phyloP scores from a whole-genome alignment of 2,113 vertebrate genomes.

The Phrynocephalus versicolor region DNA sequence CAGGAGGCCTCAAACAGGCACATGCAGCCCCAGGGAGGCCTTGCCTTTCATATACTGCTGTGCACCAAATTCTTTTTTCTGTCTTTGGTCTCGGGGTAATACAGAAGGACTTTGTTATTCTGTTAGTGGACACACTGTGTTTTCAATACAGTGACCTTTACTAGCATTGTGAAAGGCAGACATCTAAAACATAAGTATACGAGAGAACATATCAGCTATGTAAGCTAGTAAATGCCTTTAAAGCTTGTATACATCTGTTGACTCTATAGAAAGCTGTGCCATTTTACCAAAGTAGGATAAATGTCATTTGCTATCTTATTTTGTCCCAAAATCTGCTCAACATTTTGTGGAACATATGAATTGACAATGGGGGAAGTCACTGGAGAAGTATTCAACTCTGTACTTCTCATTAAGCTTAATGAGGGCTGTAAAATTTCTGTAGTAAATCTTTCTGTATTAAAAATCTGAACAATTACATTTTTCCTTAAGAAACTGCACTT shows the following conservation, averaged over 20 bases:
- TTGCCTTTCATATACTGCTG: too few relatives aligned
- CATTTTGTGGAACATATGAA: conserved; percentile 2
- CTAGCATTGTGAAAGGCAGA: neutral
- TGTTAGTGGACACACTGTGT: neutral
- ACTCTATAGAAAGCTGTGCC: neutral
- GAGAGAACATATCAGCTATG: neutral
- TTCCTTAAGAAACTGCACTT: neutral
- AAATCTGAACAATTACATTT: neutral
- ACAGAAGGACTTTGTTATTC: neutral
- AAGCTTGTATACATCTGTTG: neutral
- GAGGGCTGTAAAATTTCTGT: neutral
- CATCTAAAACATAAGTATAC: neutral
- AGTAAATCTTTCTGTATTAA: neutral
- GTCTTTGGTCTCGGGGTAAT: neutral
- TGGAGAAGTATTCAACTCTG: neutral
- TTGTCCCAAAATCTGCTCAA: neutral
- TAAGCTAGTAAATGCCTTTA: neutral
- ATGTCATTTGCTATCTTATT: neutral
- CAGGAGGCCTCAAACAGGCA: too few relatives aligned
- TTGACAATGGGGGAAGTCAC: neutral
- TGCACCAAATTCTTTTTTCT: too few relatives aligned
- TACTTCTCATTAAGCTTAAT: conserved; percentile 17
- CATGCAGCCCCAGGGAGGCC: too few relatives aligned
- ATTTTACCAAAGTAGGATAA: neutral
- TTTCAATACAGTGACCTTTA: neutral